phyloP scores from a whole-genome alignment of 2,113 vertebrate genomes.

The Alectura lathami region DNA sequence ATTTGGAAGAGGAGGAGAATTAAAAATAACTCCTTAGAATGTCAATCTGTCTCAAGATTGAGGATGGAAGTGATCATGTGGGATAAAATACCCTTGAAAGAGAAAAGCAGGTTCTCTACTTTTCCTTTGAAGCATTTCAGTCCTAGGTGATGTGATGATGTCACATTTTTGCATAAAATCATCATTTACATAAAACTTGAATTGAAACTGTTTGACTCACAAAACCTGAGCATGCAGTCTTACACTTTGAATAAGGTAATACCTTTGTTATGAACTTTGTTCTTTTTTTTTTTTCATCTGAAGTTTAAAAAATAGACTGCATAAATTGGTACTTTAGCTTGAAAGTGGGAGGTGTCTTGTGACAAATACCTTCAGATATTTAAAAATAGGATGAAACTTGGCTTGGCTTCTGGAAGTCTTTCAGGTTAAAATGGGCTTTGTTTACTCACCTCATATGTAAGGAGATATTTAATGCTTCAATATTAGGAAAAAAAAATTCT shows the following conservation, averaged over 20 bases:
- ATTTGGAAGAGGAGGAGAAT: neutral
- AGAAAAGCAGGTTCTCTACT: neutral
- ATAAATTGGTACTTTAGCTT: neutral
- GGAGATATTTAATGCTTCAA: neutral
- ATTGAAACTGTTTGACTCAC: neutral
- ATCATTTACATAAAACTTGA: neutral
- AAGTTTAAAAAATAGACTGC: neutral
- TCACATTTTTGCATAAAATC: neutral
- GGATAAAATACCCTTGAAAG: neutral
- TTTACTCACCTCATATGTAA: neutral
- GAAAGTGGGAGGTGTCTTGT: neutral
- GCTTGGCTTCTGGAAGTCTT: constrained; percentile 3
- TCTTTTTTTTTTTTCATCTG: neutral
- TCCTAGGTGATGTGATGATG: neutral
- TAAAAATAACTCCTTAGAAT: constrained; percentile 37
- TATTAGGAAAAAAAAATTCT: neutral
- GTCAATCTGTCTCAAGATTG: neutral
- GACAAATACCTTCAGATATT: constrained; percentile 33
- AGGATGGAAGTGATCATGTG: neutral
- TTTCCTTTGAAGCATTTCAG: neutral
- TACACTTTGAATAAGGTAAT: neutral
- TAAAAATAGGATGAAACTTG: constrained; percentile 36
- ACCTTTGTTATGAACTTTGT: neutral
- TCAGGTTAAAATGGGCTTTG: neutral
- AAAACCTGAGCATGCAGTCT: neutral